A percentile compares a stretch with the other conserved stretches of the same genome.
phyloP scores from a whole-genome alignment of 2,888 invertebrate genomes.

The Heliconius sara region DNA sequence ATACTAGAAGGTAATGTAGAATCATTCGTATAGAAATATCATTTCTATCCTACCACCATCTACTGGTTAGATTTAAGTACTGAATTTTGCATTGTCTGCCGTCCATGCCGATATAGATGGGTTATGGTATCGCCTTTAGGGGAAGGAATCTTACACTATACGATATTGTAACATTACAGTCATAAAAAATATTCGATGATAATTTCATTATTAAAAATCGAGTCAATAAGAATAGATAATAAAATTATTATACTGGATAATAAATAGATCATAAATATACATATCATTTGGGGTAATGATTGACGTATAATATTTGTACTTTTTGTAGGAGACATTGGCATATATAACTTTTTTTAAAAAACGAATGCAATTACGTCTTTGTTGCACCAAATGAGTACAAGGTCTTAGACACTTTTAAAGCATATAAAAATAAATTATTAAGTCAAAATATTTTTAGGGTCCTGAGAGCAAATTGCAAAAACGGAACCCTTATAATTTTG shows the following conservation, averaged over 20 bases:
- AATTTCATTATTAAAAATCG: neutral
- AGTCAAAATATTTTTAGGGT: neutral
- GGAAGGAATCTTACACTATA: neutral
- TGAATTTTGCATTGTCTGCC: constrained; percentile 64
- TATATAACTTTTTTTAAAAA: no score
- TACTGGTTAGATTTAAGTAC: constrained; percentile 59
- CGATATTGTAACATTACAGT: neutral
- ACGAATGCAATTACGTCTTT: no score
- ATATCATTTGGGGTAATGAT: no score
- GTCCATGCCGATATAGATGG: constrained; percentile 58
- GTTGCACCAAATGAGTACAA: neutral
- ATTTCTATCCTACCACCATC: constrained; percentile 57
- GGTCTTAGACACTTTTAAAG: neutral
- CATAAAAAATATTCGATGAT: neutral
- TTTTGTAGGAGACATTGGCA: no score
- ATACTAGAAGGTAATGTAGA: constrained; percentile 48
- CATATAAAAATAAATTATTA: neutral
- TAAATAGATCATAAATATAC: no score
- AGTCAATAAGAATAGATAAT: no score
- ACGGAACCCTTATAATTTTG: no score
- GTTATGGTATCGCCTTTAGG: constrained; percentile 55
- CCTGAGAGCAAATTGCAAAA: no score
- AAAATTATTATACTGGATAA: no score
- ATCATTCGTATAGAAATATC: constrained; percentile 62
- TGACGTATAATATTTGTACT: no score